phyloP scores from a whole-genome alignment of 1,140 invertebrate genomes.

The Littorina saxatilis region DNA sequence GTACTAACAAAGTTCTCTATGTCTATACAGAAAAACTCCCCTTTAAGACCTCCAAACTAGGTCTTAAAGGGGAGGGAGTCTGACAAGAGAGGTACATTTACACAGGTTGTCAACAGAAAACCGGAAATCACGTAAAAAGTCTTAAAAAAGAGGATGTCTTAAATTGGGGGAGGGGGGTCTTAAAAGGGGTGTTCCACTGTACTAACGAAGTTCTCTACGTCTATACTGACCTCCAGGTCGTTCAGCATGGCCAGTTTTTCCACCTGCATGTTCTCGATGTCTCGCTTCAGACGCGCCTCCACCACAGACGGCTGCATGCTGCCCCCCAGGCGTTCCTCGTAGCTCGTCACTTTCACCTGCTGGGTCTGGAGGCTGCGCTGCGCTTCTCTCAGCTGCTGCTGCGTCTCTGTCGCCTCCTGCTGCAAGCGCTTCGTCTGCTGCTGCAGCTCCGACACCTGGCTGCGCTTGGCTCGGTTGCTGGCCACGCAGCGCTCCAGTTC shows the following conservation, averaged over 20 bases:
- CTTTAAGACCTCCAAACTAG: no score
- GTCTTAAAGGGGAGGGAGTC: no score
- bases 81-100: no score
- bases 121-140: no score
- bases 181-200: no score
- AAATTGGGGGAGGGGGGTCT: no score
- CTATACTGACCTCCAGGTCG: constrained; percentile 61
- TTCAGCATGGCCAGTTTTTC: constrained; percentile 60
- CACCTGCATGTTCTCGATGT: constrained; percentile 62
- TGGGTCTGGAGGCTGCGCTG: constrained; percentile 56
- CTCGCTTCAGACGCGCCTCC: constrained; percentile 62
- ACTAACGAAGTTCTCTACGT: no score
- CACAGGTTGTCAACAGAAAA: no score
- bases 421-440: constrained; percentile 53
- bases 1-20: no score
- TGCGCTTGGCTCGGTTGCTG: constrained; percentile 68
- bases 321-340: background rate
- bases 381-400: constrained; percentile 47
- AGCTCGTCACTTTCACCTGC: constrained; percentile 41
- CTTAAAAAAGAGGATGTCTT: no score
- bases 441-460: constrained; percentile 60
- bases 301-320: constrained; percentile 55
- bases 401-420: constrained; percentile 53
- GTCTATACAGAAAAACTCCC: no score
- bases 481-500: constrained; percentile 69